Evolutionary conservation across 2,113 vertebrate species (phyloP).

Genomic region (Scalopus aquaticus): DNA sequence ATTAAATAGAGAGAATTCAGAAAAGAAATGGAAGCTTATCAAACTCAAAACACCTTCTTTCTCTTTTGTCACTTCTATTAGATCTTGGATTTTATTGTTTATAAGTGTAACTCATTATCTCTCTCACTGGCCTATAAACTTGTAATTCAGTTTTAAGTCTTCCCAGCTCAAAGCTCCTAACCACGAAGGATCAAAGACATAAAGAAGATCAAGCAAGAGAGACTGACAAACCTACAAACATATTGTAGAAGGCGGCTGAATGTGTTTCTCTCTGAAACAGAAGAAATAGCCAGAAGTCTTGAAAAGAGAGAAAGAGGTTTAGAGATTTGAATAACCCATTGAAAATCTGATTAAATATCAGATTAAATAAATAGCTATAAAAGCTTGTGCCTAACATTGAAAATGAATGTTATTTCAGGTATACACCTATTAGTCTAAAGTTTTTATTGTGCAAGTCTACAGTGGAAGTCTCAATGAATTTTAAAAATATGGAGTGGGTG

Average conservation of each 20-base stretch:
- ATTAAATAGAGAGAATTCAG: background rate
- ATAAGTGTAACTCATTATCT: background rate
- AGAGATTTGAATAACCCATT: conserved; percentile 11
- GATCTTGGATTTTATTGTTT: background rate
- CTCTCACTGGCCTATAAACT: background rate
- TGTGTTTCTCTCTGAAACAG: background rate
- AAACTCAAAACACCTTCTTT: background rate
- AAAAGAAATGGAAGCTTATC: background rate
- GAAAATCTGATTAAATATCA: background rate
- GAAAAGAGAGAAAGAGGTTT: background rate
- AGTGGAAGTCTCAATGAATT: background rate
- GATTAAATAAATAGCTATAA: background rate
- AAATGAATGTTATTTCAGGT: background rate
- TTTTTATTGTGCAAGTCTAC: background rate
- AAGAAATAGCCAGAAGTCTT: background rate
- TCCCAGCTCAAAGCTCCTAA: conserved; percentile 40
- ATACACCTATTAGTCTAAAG: background rate
- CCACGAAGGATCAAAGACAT: background rate
- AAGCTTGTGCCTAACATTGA: background rate
- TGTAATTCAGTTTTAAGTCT: conserved; percentile 37
- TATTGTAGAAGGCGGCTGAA: background rate
- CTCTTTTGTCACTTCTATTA: background rate
- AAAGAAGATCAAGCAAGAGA: conserved; percentile 6
- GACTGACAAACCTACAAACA: background rate
- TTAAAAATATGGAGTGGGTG: background rate